phyloP scores from a whole-genome alignment of 2,113 vertebrate genomes.

The Nipponia nippon region DNA sequence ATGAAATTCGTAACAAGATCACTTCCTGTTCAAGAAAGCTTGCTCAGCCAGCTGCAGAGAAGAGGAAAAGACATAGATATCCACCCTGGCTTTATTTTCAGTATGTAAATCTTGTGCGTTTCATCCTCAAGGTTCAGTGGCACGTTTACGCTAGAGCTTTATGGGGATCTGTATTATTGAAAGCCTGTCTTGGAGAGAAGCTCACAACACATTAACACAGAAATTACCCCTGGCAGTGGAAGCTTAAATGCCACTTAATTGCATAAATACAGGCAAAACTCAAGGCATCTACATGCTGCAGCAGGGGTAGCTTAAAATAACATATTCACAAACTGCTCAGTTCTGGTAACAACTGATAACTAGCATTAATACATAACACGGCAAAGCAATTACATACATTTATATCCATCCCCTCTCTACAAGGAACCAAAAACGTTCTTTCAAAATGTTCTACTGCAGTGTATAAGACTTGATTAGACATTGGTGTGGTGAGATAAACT shows the following conservation, averaged over 20 bases:
- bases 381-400: neutral
- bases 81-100: neutral
- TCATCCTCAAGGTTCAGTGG: neutral
- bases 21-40: neutral
- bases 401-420: neutral
- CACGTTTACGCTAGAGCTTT: neutral
- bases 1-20: neutral
- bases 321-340: neutral
- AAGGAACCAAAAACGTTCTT: neutral
- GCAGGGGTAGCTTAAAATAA: neutral
- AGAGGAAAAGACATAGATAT: neutral
- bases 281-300: neutral
- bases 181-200: neutral
- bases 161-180: neutral
- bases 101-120: neutral
- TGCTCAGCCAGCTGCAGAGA: neutral
- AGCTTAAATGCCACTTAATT: neutral
- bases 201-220: neutral
- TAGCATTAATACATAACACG: neutral
- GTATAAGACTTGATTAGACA: neutral
- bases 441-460: neutral
- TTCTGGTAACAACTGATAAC: neutral
- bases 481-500: neutral
- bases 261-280: neutral
- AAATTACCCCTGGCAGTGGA: neutral